Evolutionary conservation across 1,140 invertebrate species (phyloP), one percentile per base, ranked within the genome.

Genomic region (Oppia nitens): DNA sequence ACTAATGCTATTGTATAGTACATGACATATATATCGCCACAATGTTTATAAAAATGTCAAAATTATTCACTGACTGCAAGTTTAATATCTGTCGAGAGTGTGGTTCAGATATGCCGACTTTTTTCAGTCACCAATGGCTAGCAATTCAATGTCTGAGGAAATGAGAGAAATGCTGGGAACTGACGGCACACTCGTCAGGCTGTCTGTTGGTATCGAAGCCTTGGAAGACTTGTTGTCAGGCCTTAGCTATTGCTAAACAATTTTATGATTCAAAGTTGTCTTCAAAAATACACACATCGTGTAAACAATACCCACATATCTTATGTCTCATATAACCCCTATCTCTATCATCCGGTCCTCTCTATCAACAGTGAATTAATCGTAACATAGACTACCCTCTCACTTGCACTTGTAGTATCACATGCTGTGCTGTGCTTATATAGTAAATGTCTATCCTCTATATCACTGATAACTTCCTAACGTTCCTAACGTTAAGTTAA

Each of bases 41-140:
- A 51, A 83, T 77, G 55, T 94, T 98, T 67, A 72, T 94, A 14
- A 78, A 78, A 65, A 71, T 79, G 4, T 70, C 93, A 1, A 84
- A 90, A 75, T 55, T 91, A 4, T 88, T 97, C 68, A 82, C 79
- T 96, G 20, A 92, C 93, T 14, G 92, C 95, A 72, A 95, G 89
- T 73, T 77, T 98, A 29, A 94, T 94, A 53, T 92, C 92, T 54
- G 94, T 85, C 69, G 93, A 98, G 71, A 94, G 89, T 71, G 78
- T 98, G 40, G 75, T 75, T 60, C 79, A 81, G 68, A 67, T 74
- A 24, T n/a, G n/a, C n/a, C n/a, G n/a, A n/a, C n/a, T n/a, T n/a
- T n/a, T n/a, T n/a, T n/a, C 86, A 86, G 83, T 65, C 67, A 26
- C 9, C 68, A n/a, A 70, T 70, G 68, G 70, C 68, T 26, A 68